Evolutionary conservation across 2,113 vertebrate genomes (phyloP), one percentile per base, ranked within the genome.

Genomic region (Gorsachius goisagi): DNA sequence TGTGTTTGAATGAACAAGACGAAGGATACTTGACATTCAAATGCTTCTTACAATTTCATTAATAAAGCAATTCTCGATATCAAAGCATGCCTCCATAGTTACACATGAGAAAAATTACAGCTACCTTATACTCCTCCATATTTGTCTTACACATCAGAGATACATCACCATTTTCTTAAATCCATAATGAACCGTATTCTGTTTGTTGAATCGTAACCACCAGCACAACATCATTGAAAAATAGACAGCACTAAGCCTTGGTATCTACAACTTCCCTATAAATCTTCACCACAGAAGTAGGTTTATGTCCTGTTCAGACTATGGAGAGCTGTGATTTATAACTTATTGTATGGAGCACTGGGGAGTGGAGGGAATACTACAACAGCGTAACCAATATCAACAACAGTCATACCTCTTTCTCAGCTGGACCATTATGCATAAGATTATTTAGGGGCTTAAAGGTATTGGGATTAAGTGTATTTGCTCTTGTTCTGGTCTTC

Each of bases 1-100:
- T 78, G 72, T 5, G 2, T 68, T 92, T 95, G 94, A 94, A 87
- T 60, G 72, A 93, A 81, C 1, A 6, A 94, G 71, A 91, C 5
- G 21, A 89, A 92, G 68, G 72, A 87, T 45, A 64, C 83, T 93
- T 94, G 73, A 92, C 86, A 93, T 88, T 92, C 86, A 84, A 96
- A 93, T 84, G 52, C 68, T 89, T 84, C 93, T 92, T 67, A 94
- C 53, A 68, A 52, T 52, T 94, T 56, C 55, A 84, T 89, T 94
- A 85, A 72, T 63, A 81, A 93, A 86, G 72, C 76, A 87, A 69
- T 79, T 92, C 33, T 92, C 73, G 47, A 28, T 89, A 89, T 72
- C 79, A 92, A 94, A 95, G 60, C 39, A 79, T 41, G 44, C 52
- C 75, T 91, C 56, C 81, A 63, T 4, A 95, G 76, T n/a, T 82